Conservation (phyloP, 2,888 invertebrate genomes). For the Heliconius cydno region DNA sequence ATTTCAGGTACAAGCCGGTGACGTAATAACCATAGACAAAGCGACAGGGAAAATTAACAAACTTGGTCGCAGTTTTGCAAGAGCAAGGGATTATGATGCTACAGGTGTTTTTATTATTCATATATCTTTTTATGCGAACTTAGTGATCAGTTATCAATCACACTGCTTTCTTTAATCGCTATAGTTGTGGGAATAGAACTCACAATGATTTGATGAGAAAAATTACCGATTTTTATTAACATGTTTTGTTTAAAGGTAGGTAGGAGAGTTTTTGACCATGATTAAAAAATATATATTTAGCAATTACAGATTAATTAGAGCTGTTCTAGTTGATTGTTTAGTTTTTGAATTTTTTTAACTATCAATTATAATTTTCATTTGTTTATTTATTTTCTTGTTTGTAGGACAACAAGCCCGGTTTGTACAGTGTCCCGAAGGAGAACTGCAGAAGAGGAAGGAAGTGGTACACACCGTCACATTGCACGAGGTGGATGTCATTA, state of each 20-base stretch:
- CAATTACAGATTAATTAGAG: too few species aligned
- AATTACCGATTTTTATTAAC: too few species aligned
- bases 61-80: slow-evolving; percentile 96
- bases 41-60: slow-evolving; percentile 97
- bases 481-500: slow-evolving; percentile 99
- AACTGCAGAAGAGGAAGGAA: slow-evolving; percentile 98
- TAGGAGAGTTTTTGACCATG: too few species aligned
- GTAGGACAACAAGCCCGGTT: slow-evolving; percentile 90
- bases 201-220: too few species aligned
- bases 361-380: background rate
- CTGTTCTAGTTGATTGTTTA: too few species aligned
- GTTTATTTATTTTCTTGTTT: background rate
- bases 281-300: too few species aligned
- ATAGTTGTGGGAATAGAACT: too few species aligned
- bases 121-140: too few species aligned
- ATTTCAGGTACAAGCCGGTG: slow-evolving; percentile 91
- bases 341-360: too few species aligned
- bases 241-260: background rate
- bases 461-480: slow-evolving; percentile 98
- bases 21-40: slow-evolving; percentile 99
- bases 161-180: too few species aligned
- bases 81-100: slow-evolving; percentile 98
- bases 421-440: slow-evolving; percentile 99
- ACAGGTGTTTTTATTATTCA: slow-evolving; percentile 84
- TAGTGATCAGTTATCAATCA: too few species aligned